Percentiles rank a stretch among this genome's conserved stretches.
Conservation (phyloP, 2,113 vertebrate genomes). For the Excalfactoria chinensis region DNA sequence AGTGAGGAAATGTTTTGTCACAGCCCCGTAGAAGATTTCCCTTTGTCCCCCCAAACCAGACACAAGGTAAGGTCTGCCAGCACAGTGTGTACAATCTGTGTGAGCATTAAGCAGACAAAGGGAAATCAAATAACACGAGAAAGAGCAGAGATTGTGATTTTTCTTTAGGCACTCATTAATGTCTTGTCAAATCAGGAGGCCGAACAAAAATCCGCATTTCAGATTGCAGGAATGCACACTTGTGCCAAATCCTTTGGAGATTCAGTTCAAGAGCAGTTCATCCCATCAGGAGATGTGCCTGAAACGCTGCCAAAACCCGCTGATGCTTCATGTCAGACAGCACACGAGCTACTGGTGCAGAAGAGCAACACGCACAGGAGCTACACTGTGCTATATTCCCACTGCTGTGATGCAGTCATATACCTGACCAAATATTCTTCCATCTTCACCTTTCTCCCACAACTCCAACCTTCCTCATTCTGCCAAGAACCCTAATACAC, state of each 20-base stretch:
- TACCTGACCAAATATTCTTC: constrained; percentile 39
- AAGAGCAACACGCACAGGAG: constrained; percentile 4
- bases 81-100: background rate
- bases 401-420: background rate
- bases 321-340: background rate
- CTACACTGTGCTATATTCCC: background rate
- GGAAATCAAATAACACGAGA: constrained; percentile 15
- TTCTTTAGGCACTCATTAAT: constrained; percentile 44
- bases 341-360: background rate
- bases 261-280: constrained; percentile 58
- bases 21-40: background rate
- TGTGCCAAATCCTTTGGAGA: constrained; percentile 19
- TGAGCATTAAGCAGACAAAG: constrained; percentile 14
- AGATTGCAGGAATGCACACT: background rate
- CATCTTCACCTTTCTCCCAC: background rate
- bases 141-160: background rate
- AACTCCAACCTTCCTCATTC: background rate
- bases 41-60: background rate
- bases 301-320: constrained; percentile 23
- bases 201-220: constrained; percentile 28
- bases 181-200: constrained; percentile 43
- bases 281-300: constrained; percentile 28
- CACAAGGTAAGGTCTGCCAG: background rate
- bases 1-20: constrained; percentile 10
- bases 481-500: background rate